A percentile compares a stretch with the other conserved stretches of the same genome.
These are phyloP conservation scores for Lutjanus argentimaculatus DNA, from an alignment of 2,797 vertebrate species.

Conservation along the genomic window DNA sequence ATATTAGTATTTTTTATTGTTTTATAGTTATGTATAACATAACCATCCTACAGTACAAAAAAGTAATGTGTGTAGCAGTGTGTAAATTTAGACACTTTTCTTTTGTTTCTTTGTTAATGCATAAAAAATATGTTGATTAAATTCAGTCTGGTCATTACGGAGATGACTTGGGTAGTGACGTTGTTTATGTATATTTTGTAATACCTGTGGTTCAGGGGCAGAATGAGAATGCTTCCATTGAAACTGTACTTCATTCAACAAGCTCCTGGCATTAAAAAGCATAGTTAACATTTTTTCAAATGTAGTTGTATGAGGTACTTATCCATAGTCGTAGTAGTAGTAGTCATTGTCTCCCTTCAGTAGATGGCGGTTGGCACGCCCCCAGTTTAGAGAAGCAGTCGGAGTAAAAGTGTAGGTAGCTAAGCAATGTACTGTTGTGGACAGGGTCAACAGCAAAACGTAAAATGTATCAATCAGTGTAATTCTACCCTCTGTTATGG, in stretches of 20 bases:
- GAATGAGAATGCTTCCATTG: not conserved
- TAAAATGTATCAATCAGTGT: no score
- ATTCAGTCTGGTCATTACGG: not conserved
- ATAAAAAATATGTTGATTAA: not conserved
- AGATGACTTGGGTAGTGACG: not conserved
- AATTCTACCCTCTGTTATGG: no score
- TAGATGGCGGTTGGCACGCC: no score
- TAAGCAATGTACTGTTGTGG: no score
- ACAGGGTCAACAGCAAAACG: no score
- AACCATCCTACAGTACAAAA: constrained; percentile 8
- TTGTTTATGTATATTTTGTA: constrained; percentile 39
- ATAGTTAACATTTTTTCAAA: no score
- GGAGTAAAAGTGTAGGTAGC: no score
- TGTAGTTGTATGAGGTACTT: no score
- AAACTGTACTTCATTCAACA: constrained; percentile 15
- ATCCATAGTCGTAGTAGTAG: no score
- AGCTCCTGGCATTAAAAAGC: not conserved
- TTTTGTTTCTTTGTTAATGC: constrained; percentile 6
- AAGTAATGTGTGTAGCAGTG: constrained; percentile 19
- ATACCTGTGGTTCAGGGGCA: not conserved
- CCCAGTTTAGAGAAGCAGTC: no score
- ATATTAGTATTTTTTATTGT: constrained; percentile 21
- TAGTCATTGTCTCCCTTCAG: no score
- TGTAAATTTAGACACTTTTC: constrained; percentile 16
- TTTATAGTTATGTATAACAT: constrained; percentile 29